phyloP scores from a whole-genome alignment of 2,888 invertebrate genomes.

The Hemicrepidius hirtus region DNA sequence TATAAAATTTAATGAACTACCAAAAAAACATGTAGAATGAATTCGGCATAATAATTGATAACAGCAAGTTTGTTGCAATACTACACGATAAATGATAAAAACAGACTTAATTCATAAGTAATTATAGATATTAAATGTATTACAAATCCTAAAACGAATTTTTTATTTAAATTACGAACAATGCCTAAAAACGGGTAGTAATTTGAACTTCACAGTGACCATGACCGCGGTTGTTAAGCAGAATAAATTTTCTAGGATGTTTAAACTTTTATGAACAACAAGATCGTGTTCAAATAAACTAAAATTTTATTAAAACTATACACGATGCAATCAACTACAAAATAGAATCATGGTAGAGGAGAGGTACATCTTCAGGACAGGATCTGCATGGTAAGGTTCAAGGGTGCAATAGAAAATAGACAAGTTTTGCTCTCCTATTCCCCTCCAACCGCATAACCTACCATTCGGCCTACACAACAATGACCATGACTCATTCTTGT shows the following conservation, averaged over 20 bases:
- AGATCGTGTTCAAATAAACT: neutral
- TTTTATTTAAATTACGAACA: neutral
- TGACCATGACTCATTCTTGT: constrained; percentile 41
- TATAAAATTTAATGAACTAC: too few species aligned
- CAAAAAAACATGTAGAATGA: too few species aligned
- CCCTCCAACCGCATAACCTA: constrained; percentile 16
- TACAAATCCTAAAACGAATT: neutral
- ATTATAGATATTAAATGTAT: neutral
- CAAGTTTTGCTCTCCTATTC: constrained; percentile 40
- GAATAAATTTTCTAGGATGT: neutral
- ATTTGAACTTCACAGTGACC: constrained; percentile 25
- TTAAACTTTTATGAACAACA: neutral
- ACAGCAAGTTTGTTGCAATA: neutral
- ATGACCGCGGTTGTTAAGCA: constrained; percentile 24
- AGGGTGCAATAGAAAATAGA: constrained; percentile 42
- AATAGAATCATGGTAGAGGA: neutral
- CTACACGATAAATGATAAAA: neutral
- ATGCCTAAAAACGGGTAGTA: neutral
- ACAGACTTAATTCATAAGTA: constrained; percentile 4
- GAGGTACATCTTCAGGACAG: neutral
- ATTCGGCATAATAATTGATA: too few species aligned
- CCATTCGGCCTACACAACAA: constrained; percentile 39
- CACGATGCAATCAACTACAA: constrained; percentile 1
- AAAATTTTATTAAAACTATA: neutral
- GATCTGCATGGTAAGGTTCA: constrained; percentile 42